Percentiles rank a stretch among this genome's conserved stretches.
Conservation (phyloP, 2,113 vertebrate genomes). For the Leptosomus discolor region DNA sequence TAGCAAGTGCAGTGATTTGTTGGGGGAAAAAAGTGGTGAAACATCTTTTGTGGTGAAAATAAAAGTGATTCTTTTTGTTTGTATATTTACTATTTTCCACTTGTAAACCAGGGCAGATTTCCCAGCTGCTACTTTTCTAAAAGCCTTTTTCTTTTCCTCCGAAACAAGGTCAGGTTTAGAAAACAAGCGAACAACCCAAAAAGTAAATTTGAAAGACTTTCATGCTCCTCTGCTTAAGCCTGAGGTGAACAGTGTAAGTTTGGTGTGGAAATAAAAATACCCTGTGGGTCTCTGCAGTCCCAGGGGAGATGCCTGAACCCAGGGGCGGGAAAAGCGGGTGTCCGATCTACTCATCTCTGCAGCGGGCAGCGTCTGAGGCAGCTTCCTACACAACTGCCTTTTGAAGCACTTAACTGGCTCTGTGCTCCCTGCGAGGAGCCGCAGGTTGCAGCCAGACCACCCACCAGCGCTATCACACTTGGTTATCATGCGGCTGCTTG, state of each 20-base stretch:
- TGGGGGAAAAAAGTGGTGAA: neutral
- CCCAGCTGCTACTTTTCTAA: neutral
- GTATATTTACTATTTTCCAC: neutral
- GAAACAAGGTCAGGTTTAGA: neutral
- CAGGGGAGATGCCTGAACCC: neutral
- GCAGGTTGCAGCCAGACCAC: neutral
- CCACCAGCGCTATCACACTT: neutral
- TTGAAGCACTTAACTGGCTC: neutral
- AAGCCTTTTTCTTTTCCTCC: neutral
- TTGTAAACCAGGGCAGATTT: neutral
- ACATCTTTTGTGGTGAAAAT: neutral
- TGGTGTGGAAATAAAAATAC: neutral
- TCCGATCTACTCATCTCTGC: neutral
- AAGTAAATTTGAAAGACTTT: neutral
- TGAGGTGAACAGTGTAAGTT: neutral
- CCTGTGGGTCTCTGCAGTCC: accelerated
- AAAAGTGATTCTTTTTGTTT: neutral
- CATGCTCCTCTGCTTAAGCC: neutral
- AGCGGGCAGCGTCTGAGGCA: neutral
- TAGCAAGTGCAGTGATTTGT: neutral
- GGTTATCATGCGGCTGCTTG: neutral
- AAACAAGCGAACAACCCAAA: neutral
- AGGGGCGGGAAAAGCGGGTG: neutral
- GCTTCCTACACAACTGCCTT: neutral
- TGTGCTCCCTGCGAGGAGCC: accelerated